Evolutionary conservation across 2,113 vertebrate species (phyloP).

Genomic region (Propithecus coquereli): DNA sequence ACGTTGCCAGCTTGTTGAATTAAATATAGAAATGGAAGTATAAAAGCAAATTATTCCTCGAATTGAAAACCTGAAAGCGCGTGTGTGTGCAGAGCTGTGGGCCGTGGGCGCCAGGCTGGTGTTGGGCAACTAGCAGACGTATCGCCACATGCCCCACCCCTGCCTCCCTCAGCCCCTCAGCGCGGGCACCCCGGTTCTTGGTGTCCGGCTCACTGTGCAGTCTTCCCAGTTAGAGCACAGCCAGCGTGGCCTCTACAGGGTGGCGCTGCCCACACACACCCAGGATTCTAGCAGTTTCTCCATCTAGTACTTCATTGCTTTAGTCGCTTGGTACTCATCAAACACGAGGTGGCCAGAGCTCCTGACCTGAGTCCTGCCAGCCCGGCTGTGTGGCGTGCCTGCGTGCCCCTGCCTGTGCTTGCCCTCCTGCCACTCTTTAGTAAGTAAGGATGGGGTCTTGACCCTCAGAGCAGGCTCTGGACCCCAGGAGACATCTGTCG

Average conservation of each 20-base stretch:
- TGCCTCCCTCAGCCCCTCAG: too few relatives aligned
- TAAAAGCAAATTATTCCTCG: background rate
- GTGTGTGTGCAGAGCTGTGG: background rate
- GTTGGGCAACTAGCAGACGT: background rate
- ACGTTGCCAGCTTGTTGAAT: background rate
- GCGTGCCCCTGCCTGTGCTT: background rate
- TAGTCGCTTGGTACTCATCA: background rate
- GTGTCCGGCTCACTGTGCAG: background rate
- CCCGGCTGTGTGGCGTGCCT: background rate
- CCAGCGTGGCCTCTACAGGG: background rate
- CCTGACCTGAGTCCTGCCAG: background rate
- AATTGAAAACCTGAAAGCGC: background rate
- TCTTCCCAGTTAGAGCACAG: background rate
- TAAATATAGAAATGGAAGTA: background rate
- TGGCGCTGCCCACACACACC: accelerated
- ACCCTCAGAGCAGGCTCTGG: background rate
- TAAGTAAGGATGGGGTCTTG: background rate
- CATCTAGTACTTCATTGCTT: background rate
- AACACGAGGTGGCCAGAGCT: background rate
- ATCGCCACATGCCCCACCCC: background rate
- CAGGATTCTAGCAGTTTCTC: background rate
- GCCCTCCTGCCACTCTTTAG: too few relatives aligned
- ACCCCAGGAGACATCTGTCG: background rate
- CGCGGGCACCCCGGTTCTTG: accelerated
- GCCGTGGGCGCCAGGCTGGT: background rate